These are phyloP conservation scores for Mirounga angustirostris DNA, from an alignment of 2,113 vertebrate species.

Conservation along the genomic window DNA sequence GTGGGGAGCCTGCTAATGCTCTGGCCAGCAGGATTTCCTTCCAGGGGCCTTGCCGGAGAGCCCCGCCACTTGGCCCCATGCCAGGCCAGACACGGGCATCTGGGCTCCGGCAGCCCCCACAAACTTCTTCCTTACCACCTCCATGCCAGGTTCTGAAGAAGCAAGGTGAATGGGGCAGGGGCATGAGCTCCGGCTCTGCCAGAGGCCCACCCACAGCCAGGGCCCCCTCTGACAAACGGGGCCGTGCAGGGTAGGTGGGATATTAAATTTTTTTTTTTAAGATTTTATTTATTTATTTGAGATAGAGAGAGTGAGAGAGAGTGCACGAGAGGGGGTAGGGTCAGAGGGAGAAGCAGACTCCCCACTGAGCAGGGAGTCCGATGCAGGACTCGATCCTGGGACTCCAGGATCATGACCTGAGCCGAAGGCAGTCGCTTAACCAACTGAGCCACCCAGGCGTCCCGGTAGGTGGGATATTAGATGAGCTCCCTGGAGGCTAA, in stretches of 20 bases:
- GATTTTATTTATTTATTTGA: no score
- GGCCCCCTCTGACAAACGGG: not conserved
- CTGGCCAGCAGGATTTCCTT: not conserved
- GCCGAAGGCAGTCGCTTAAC: no score
- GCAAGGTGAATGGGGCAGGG: not conserved
- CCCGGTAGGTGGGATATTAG: not conserved
- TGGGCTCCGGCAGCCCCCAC: not conserved
- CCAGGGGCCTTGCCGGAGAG: not conserved
- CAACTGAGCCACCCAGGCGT: no score
- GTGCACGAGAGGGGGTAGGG: no score
- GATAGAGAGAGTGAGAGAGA: no score
- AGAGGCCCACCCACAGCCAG: fast-evolving
- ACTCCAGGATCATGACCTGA: no score
- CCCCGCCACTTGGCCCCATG: not conserved
- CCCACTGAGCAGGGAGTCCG: no score
- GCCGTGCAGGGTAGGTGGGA: fast-evolving
- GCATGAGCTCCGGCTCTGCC: not conserved
- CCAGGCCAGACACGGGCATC: not conserved
- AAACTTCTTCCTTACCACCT: no score
- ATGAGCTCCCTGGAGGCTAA: not conserved
- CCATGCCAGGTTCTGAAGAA: not conserved
- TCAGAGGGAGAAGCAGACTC: no score
- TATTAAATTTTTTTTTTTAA: no score
- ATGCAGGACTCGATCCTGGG: no score
- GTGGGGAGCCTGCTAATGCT: not conserved